A percentile compares a stretch with the other conserved stretches of the same genome.
Conservation (phyloP, 2,113 vertebrate genomes). For the Canis aureus region DNA sequence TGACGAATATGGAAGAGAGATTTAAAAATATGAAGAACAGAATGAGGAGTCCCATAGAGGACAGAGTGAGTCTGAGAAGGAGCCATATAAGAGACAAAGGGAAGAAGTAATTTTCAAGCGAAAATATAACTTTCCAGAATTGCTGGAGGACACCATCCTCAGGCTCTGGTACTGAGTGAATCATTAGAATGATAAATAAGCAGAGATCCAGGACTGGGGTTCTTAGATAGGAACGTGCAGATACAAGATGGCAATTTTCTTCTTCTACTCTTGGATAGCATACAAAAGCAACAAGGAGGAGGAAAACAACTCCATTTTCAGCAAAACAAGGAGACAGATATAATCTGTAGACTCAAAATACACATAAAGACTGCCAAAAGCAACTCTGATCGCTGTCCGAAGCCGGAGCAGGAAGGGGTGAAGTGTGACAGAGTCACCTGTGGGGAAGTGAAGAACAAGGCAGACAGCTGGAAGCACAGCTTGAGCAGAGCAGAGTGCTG, state of each 20-base stretch:
- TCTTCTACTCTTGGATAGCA: slow-evolving; percentile 1
- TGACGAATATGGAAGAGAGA: background rate
- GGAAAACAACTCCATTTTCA: slow-evolving; percentile 65
- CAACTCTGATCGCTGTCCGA: background rate
- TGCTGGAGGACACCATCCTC: background rate
- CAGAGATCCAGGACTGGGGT: background rate
- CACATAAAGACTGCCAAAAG: slow-evolving; percentile 56
- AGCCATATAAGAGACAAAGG: background rate
- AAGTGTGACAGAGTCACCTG: background rate
- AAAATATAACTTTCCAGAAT: background rate
- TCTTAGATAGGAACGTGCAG: background rate
- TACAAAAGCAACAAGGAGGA: slow-evolving; percentile 56
- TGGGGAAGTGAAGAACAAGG: accelerated
- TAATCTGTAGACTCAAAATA: slow-evolving; percentile 66
- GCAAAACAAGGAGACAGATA: slow-evolving; percentile 61
- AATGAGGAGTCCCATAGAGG: background rate
- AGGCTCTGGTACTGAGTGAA: background rate
- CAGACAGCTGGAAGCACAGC: background rate
- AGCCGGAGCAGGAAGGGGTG: background rate
- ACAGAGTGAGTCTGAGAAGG: background rate
- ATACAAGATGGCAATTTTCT: background rate
- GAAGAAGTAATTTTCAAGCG: background rate
- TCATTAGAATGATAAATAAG: background rate
- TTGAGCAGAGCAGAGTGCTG: background rate
- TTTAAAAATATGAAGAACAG: background rate